phyloP scores from a whole-genome alignment of 2,113 vertebrate genomes.

The Puma concolor region DNA sequence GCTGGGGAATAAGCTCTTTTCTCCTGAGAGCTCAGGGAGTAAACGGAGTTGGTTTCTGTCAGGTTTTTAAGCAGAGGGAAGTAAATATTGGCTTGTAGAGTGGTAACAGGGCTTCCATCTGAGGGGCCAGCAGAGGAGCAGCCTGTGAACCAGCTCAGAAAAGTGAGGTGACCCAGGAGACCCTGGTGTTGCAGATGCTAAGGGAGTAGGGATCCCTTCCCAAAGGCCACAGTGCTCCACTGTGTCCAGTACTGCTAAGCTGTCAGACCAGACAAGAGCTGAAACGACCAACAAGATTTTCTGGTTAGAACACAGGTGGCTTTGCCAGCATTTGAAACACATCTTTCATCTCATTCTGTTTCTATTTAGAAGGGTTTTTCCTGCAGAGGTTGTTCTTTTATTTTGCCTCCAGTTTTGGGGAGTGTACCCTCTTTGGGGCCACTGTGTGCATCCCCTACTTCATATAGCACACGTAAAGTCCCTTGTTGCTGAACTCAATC shows the following conservation, averaged over 20 bases:
- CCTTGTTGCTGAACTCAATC: background rate
- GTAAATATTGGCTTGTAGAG: background rate
- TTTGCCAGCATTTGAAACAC: background rate
- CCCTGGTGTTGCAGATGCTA: background rate
- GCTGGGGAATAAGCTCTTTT: background rate
- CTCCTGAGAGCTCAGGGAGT: background rate
- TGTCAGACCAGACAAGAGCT: background rate
- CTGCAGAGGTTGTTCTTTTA: background rate
- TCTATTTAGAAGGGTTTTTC: background rate
- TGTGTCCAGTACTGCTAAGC: background rate
- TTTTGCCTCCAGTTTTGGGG: background rate
- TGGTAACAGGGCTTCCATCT: background rate
- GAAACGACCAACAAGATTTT: background rate
- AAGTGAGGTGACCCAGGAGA: background rate
- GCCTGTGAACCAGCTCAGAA: no score
- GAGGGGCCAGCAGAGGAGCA: background rate
- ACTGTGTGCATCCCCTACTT: background rate
- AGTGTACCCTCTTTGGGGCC: background rate
- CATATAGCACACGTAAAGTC: no score
- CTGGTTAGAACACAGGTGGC: background rate
- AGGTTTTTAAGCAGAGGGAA: background rate
- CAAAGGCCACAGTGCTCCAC: background rate
- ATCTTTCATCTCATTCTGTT: background rate
- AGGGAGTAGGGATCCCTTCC: background rate
- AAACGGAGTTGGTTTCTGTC: background rate